These are phyloP conservation scores for Camponotus floridanus DNA, from an alignment of 1,140 invertebrate genomes.

Conservation along the genomic window DNA sequence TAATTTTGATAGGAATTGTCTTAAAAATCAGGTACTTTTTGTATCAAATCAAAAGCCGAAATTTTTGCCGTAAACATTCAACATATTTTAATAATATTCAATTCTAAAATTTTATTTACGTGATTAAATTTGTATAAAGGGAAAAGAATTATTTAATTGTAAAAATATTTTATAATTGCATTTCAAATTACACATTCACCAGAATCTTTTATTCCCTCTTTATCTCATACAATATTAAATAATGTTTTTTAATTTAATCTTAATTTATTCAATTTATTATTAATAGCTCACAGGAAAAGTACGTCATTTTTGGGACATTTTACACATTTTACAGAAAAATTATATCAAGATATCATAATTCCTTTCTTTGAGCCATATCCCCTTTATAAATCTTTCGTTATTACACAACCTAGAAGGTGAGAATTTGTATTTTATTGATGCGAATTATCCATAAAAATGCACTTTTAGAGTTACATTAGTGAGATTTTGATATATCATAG, in stretches of 20 bases:
- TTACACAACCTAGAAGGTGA: conserved; percentile 68
- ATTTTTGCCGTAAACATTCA: background rate
- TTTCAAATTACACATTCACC: too few relatives aligned
- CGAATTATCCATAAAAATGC: conserved; percentile 41
- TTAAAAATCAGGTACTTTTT: conserved; percentile 30
- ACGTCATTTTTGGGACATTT: conserved; percentile 34
- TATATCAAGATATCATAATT: conserved; percentile 30
- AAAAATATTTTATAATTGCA: background rate
- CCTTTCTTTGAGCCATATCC: conserved; percentile 44
- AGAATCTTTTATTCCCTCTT: background rate
- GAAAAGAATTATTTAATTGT: background rate
- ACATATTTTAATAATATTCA: background rate
- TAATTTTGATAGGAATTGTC: conserved; percentile 38
- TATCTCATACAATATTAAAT: background rate
- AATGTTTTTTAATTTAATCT: conserved; percentile 1
- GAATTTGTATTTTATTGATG: conserved; percentile 33
- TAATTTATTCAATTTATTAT: background rate
- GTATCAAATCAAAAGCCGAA: background rate
- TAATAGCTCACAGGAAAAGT: conserved; percentile 20
- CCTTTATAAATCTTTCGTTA: conserved; percentile 55
- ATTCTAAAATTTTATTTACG: background rate
- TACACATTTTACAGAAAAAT: conserved; percentile 9
- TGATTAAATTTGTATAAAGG: background rate
- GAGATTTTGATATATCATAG: conserved; percentile 26
- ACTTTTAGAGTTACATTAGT: conserved; percentile 45